Evolutionary conservation across 92 coral and sea anemone genomes (phyloP), one percentile per base, ranked within the genome.

Genomic region (Plumapathes pennacea): DNA sequence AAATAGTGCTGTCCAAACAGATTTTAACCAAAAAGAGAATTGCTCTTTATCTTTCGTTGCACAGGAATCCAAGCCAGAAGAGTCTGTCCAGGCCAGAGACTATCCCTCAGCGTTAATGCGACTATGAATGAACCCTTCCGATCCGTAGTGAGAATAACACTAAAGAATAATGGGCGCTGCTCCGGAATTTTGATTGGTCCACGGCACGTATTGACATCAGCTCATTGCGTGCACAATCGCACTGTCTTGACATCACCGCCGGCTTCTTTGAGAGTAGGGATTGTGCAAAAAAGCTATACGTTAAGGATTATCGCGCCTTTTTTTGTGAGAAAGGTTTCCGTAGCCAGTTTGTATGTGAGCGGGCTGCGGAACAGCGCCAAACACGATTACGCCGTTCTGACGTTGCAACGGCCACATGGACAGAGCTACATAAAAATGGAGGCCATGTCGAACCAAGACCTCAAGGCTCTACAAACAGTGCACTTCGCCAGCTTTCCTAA

Each of bases 401-500:
- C 25, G 5, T 62, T 66, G 15, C 39, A 40, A 57, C 17, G 43
- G 3, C 73, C 54, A 1, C 73, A 66, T 8, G 73, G 73, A 31
- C 19, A 62, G 8, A 19, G 43, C 21, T 66, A 18, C 44, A 61
- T 66, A 31, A 41, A 13, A 31, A 66, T 66, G 25, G 33, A 30
- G 24, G 43, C 63, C 13, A 20, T 66, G 12, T 53, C 73, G 5
- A 66, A 46, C 10, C 52, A 41, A 45, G 43, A 41, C 0, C 73
- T 66, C 24, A 17, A 18, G 1, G 21, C 22, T 11, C 43, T 50
- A 21, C 10, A 9, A 12, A 18, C 54, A 0, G 32, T 66, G 42
- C 73, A 66, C 38, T 66, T 66, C 15, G 62, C 73, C 33, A 52
- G 73, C 62, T 66, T 52, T 12, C 73, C 73, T 17, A 66, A 30